These are phyloP conservation scores for Notiomystis cincta DNA, from an alignment of 2,113 vertebrate species.

Conservation along the genomic window DNA sequence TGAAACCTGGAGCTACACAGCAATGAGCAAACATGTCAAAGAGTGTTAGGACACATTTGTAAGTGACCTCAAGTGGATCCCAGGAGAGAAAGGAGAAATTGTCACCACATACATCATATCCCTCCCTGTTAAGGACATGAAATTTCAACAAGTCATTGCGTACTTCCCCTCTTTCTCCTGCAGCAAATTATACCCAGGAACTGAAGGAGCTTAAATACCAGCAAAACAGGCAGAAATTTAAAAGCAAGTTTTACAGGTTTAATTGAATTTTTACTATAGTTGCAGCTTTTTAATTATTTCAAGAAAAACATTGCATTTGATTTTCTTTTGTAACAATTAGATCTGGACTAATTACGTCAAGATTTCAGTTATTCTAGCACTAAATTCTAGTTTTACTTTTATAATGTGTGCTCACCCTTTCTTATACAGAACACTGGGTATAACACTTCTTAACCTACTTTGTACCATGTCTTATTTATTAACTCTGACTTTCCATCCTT, in stretches of 20 bases:
- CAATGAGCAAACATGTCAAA: background rate
- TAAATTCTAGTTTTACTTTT: background rate
- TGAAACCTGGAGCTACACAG: background rate
- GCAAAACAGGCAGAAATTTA: background rate
- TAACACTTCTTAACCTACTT: background rate
- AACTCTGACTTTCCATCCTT: background rate
- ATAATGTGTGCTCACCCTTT: background rate
- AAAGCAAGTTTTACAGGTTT: background rate
- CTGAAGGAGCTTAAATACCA: background rate
- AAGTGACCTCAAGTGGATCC: background rate
- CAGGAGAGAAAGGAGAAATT: background rate
- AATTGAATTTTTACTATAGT: background rate
- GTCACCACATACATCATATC: background rate
- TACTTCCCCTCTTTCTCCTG: background rate
- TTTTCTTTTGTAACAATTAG: background rate
- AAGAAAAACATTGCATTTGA: background rate
- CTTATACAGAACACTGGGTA: background rate
- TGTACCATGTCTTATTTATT: background rate
- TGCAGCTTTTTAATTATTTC: background rate
- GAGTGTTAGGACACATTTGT: background rate
- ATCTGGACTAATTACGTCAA: background rate
- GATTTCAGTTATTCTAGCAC: background rate
- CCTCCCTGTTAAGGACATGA: background rate
- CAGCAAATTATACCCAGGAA: background rate
- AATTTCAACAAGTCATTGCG: background rate